Evolutionary conservation across 2,888 invertebrate species (phyloP), one percentile per base, ranked within the genome.

Genomic region (Argyresthia goedartella): DNA sequence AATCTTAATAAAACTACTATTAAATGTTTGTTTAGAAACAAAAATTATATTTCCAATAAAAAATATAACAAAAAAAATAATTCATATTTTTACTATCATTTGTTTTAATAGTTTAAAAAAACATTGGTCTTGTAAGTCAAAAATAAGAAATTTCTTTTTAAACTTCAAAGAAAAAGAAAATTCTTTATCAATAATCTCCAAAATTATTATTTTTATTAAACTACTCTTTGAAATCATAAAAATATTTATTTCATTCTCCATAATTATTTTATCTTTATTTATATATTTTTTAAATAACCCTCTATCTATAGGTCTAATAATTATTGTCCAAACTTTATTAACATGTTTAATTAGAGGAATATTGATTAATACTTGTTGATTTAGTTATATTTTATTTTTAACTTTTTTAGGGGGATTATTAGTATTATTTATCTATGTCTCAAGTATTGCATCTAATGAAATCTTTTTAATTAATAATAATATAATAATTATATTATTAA

Each of bases 81-180:
- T 56, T 67, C 63, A 73, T 60, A 60, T 62, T 57, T 65, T 60
- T 62, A 77, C 73, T 77, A 82, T 76, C 82, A 89, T 87, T 85
- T 76, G 86, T 64, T 88, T 89, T 89, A 88, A 89, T 89, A 90
- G 86, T 90, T 90, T 89, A 90, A 87, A 62, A 90, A 90, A 91
- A 90, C 80, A 87, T 88, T 89, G 89, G 87, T 90, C 87, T 91
- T 90, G 89, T 91, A 91, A 90, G 89, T 64, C 89, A 90, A 89
- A 87, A 81, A 76, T 88, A 89, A 87, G 76, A 73, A 60, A 51
- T 55, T 66, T 74, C 73, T 88, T 89, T 88, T 85, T 87, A 88
- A 89, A 87, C 84, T 85, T 88, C 88, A 89, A 87, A 82, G 80
- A 86, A 88, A 87, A 87, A 86, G 76, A 74, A 62, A 65, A 53